Percentiles rank a stretch among this genome's conserved stretches.
Conservation (phyloP, 2,888 invertebrate species). For the Alloscopus bannaensis region DNA sequence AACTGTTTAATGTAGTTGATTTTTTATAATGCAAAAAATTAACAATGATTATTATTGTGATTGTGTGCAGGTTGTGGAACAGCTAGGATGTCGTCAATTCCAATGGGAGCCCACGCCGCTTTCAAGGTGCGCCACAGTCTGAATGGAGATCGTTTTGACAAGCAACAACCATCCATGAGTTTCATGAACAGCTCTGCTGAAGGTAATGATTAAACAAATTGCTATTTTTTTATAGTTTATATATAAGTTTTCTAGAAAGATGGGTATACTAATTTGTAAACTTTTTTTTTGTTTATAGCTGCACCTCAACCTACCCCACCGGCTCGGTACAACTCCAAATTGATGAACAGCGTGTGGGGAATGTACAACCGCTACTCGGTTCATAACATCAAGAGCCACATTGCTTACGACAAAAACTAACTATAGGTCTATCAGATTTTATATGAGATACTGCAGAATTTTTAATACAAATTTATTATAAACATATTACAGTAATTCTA, state of each 20-base stretch:
- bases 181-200: slow-evolving; percentile 29
- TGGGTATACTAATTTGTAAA: neutral
- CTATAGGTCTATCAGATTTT: slow-evolving; percentile 63
- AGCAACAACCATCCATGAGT: slow-evolving; percentile 36
- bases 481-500: neutral
- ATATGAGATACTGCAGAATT: slow-evolving; percentile 60
- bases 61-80: slow-evolving; percentile 62
- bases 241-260: neutral
- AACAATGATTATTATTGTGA: no score
- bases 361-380: slow-evolving; percentile 91
- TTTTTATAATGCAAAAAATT: no score
- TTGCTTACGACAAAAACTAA: slow-evolving; percentile 68
- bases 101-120: slow-evolving; percentile 85
- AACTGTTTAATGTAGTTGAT: no score
- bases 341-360: slow-evolving; percentile 96
- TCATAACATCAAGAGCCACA: slow-evolving; percentile 85
- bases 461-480: slow-evolving; percentile 6
- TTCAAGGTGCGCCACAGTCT: slow-evolving; percentile 81
- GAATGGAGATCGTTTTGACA: slow-evolving; percentile 44
- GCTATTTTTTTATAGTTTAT: neutral
- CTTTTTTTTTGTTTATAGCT: slow-evolving; percentile 11
- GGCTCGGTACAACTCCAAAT: slow-evolving; percentile 87
- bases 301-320: slow-evolving; percentile 75
- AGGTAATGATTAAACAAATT: slow-evolving; percentile 20
- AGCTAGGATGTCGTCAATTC: slow-evolving; percentile 83